Evolutionary conservation across 2,797 vertebrate species (phyloP).

Genomic region (Anabas testudineus): DNA sequence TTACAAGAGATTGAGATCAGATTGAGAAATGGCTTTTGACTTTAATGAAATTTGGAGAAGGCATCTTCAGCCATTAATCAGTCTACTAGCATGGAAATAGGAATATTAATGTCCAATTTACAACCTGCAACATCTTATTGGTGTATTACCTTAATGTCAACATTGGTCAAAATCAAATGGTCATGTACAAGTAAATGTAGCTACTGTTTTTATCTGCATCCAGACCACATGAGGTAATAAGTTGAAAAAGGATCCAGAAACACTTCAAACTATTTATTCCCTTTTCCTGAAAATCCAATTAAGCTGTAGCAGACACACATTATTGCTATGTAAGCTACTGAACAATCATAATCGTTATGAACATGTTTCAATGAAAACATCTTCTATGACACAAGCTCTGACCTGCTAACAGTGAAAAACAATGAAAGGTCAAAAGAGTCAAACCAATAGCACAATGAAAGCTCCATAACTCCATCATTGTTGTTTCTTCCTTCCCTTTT

Average conservation of each 20-base stretch:
- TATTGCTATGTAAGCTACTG: too few relatives aligned
- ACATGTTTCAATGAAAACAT: background rate
- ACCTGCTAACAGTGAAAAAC: too few relatives aligned
- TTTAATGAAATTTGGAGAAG: background rate
- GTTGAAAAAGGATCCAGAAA: background rate
- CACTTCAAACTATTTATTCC: background rate
- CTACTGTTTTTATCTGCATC: background rate
- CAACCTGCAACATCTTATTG: background rate
- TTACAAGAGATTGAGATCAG: background rate
- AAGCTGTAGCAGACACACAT: too few relatives aligned
- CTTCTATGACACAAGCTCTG: too few relatives aligned
- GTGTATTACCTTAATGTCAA: background rate
- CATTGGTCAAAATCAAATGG: background rate
- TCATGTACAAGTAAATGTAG: background rate
- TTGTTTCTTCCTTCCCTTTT: background rate
- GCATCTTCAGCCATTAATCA: background rate
- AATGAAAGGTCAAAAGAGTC: too few relatives aligned
- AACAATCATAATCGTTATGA: too few relatives aligned
- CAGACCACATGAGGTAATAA: background rate
- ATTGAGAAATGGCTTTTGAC: background rate
- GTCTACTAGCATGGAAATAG: background rate
- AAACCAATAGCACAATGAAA: background rate
- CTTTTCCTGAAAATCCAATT: constrained; percentile 9
- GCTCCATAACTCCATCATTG: background rate
- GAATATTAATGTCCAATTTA: constrained; percentile 1